A percentile compares a stretch with the other conserved stretches of the same genome.
Conservation (phyloP, 2,888 invertebrate species). For the Apoda limacodes region DNA sequence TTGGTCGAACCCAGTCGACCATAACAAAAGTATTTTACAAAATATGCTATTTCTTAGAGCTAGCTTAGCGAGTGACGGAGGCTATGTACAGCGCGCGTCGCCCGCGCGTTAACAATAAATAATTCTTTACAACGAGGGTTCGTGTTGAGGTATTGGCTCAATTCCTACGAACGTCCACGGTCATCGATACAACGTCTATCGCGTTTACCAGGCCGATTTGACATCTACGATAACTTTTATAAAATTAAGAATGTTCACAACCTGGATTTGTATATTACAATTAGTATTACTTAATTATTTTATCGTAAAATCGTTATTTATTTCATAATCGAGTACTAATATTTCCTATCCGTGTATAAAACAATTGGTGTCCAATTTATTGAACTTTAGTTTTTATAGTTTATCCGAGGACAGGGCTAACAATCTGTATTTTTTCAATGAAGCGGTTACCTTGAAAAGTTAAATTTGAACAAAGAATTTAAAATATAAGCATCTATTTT, state of each 20-base stretch:
- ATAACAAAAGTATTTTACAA: slow-evolving; percentile 66
- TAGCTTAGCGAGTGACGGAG: slow-evolving; percentile 53
- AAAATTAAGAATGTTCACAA: slow-evolving; percentile 59
- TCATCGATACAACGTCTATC: slow-evolving; percentile 25
- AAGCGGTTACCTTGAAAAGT: no score
- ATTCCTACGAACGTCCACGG: slow-evolving; percentile 40
- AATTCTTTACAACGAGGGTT: slow-evolving; percentile 41
- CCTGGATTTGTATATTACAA: slow-evolving; percentile 44
- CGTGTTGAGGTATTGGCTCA: slow-evolving; percentile 54
- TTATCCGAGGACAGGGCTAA: no score
- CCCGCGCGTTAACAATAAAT: slow-evolving; percentile 39
- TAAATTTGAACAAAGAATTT: no score
- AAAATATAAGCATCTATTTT: no score
- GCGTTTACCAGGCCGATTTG: slow-evolving; percentile 41
- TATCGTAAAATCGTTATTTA: no score
- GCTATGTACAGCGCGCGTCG: slow-evolving; percentile 29
- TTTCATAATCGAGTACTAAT: no score
- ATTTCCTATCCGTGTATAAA: no score
- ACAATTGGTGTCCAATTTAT: no score
- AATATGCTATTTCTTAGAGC: slow-evolving; percentile 56
- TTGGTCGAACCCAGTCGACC: slow-evolving; percentile 65
- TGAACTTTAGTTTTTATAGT: no score
- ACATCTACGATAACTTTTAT: no score
- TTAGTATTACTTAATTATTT: no score
- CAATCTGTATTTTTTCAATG: no score